Evolutionary conservation across 2,113 vertebrate genomes (phyloP).

Genomic region (Aegotheles bennettii): DNA sequence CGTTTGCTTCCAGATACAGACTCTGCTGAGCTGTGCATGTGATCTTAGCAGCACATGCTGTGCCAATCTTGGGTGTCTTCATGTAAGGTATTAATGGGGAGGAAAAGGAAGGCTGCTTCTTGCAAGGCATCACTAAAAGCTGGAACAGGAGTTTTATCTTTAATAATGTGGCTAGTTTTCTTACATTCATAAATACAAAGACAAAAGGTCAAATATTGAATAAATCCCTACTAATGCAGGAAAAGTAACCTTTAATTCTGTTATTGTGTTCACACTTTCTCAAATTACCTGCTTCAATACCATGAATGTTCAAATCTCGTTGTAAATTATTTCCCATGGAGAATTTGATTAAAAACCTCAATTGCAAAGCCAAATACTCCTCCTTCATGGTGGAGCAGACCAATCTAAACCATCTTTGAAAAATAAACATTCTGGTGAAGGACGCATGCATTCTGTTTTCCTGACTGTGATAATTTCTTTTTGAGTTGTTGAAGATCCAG

Average conservation of each 20-base stretch:
- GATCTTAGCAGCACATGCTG: background rate
- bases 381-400: background rate
- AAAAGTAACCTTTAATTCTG: background rate
- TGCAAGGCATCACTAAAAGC: background rate
- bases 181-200: background rate
- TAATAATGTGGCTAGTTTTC: background rate
- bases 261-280: background rate
- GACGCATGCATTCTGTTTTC: accelerated
- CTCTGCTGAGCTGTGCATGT: background rate
- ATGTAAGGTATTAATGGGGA: background rate
- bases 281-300: background rate
- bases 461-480: background rate
- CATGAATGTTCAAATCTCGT: background rate
- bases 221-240: background rate
- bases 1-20: background rate
- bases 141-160: background rate
- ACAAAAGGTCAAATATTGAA: background rate
- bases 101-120: background rate
- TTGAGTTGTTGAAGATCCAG: background rate
- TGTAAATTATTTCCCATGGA: background rate
- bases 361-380: background rate
- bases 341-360: background rate
- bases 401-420: background rate
- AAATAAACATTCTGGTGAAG: background rate
- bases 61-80: background rate